Evolutionary conservation across 2,888 invertebrate species (phyloP), one percentile per base, ranked within the genome.

Genomic region (Eilema caniola): DNA sequence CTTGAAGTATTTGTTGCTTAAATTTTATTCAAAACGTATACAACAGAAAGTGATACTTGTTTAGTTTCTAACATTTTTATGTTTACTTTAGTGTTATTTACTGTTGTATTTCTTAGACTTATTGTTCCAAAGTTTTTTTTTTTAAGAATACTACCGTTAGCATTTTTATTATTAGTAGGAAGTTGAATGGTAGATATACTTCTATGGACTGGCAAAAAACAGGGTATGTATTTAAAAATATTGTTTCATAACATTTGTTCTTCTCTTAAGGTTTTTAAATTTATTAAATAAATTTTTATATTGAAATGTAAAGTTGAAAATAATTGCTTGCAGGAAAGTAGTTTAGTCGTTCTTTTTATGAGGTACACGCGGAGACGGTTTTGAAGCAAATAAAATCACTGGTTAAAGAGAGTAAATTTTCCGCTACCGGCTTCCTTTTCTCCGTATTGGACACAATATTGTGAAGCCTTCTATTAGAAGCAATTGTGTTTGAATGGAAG

Each of bases 261-360:
- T 53, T n/a, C 20, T 2, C n/a, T 53, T 7, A n/a, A n/a, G 10
- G 7, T 7, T 47, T 47, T 47, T 47, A 47, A 41, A 47, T 47
- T 41, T n/a, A n/a, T n/a, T n/a, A n/a, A n/a, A n/a, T 47, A 47
- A 41, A 47, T 47, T 41, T 74, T 81, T 80, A 73, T 82, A 77
- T 80, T 77, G 74, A 78, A 79, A 80, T 81, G 78, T 80, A 78
- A 82, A 81, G 73, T 82, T 76, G 71, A 74, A 82, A 80, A 77
- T 82, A 82, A 82, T 80, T 81, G 75, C 76, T 79, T 70, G 74
- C 20, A 75, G 75, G 69, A 70, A 76, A 76, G 76, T 12, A 79
- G 71, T 77, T 79, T 62, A 65, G 69, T 73, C 76, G 75, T 74
- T 76, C 71, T 75, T 78, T 75, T 69, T 67, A 80, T 78, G 75